Conservation (phyloP, 1,140 invertebrate genomes). For the Caenorhabditis inopinata region DNA sequence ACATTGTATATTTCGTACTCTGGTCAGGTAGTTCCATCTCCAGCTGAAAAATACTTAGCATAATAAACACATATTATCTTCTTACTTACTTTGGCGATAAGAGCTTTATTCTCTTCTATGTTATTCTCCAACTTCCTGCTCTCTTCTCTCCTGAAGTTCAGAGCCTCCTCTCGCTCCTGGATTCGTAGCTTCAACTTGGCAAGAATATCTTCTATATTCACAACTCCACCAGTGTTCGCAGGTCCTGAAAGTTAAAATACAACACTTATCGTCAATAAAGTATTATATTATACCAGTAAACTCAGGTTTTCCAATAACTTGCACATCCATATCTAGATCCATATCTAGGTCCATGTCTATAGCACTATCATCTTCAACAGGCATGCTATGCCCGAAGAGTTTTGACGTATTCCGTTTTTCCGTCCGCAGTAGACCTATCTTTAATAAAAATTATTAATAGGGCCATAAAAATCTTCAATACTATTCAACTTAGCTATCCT, state of each 20-base stretch:
- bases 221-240: not conserved
- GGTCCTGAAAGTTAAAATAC: slow-evolving; percentile 32
- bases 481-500: no score
- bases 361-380: not conserved
- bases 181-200: slow-evolving; percentile 42
- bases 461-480: no score
- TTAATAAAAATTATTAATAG: no score
- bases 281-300: not conserved
- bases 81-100: slow-evolving; percentile 3
- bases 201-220: slow-evolving; percentile 40
- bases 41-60: not conserved
- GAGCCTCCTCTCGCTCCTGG: slow-evolving; percentile 39
- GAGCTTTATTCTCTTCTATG: slow-evolving; percentile 44
- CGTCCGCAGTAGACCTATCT: slow-evolving; percentile 11
- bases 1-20: slow-evolving; percentile 47
- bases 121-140: slow-evolving; percentile 23
- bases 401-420: slow-evolving; percentile 1
- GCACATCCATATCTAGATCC: slow-evolving; percentile 44
- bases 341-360: slow-evolving; percentile 36
- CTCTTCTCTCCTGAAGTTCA: slow-evolving; percentile 40
- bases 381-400: slow-evolving; percentile 6
- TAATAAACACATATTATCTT: not conserved
- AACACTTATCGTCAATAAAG: not conserved
- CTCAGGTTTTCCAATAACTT: slow-evolving; percentile 29
- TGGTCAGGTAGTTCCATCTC: slow-evolving; percentile 38